A percentile compares a stretch with the other conserved stretches of the same genome.
These are phyloP conservation scores for Gavialis gangeticus DNA, from an alignment of 2,113 vertebrate species.

Conservation along the genomic window DNA sequence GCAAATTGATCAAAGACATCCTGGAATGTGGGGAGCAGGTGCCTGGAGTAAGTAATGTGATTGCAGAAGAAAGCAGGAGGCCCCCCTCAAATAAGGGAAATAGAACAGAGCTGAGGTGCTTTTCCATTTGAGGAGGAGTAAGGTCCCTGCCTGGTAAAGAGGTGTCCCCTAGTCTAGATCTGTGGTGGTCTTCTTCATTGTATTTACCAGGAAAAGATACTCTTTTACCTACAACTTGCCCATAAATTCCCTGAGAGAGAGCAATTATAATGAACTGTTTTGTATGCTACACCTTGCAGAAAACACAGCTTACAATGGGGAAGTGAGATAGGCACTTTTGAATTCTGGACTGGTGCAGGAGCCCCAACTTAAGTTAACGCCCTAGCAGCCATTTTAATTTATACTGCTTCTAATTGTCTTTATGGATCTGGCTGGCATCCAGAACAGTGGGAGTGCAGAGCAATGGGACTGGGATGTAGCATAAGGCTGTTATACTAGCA, in stretches of 20 bases:
- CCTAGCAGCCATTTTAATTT: slow-evolving; percentile 48
- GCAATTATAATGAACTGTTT: background rate
- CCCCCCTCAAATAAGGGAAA: background rate
- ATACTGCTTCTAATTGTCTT: slow-evolving; percentile 21
- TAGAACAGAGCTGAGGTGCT: background rate
- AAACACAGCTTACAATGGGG: background rate
- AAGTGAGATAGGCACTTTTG: background rate
- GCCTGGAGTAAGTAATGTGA: slow-evolving; percentile 82
- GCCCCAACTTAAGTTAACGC: background rate
- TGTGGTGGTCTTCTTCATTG: background rate
- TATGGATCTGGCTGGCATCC: slow-evolving; percentile 52
- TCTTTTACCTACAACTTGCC: background rate
- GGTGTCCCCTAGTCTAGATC: background rate
- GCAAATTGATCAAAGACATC: slow-evolving; percentile 84
- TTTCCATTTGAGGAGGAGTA: background rate
- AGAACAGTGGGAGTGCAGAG: slow-evolving; percentile 21
- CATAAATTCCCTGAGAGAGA: background rate
- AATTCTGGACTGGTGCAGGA: slow-evolving; percentile 15
- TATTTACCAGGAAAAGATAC: background rate
- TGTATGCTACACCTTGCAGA: background rate
- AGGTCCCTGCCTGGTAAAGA: background rate
- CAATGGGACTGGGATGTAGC: background rate
- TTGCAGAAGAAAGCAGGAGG: background rate
- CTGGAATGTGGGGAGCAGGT: slow-evolving; percentile 86
- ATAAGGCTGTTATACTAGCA: background rate